Base-by-base conservation (phyloP, 2,113 vertebrate genomes). In the Solea solea region DNA sequence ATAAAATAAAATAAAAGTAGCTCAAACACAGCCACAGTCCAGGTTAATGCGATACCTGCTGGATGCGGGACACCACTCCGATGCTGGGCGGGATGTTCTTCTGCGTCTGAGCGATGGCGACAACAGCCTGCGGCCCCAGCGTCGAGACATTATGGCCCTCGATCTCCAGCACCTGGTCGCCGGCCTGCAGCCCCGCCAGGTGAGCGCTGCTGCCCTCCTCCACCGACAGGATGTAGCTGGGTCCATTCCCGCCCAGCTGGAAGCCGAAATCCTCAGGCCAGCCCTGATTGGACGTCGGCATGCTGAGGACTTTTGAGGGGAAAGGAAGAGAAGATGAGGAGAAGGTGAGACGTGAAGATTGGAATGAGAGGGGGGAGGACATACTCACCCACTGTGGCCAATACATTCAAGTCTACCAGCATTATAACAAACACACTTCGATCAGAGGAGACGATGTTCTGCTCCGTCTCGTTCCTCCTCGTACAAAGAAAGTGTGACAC, bases 201-300 rank as follows among this genome's bases (percentile, higher is more conserved):
- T 96, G 94, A 0, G 97, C 98, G 0, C 95, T 96, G 94, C 97
- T 98, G 48, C 96, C 96, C 45, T 97, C 95, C 69, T 95, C 95
- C 88, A 99, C 98, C n/a, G 94, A 92, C 16, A 99, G 80, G 82
- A 99, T 94, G 84, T 96, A 98, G 89, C 96, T 96, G 0, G 98
- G 98, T 3, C 97, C 96, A 0, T 54, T 93, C 48, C 98, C 97
- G 0, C 94, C 92, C 34, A 99, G 91, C 71, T 92, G 91, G 92
- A 99, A 99, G 61, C 98, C 98, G 13, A 99, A 99, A 56, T 96
- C 95, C 67, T 99, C 97, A 0, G 98, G 98, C 98, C 98, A 99
- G 74, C 94, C 93, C 74, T 96, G 93, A 89, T 98, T 99, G 89
- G 94, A 96, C 1, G 93, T 71, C 1, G 94, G 95, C 98, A 98